Evolutionary conservation across 2,797 vertebrate genomes (phyloP).

Genomic region (Craterocephalus amniculus): DNA sequence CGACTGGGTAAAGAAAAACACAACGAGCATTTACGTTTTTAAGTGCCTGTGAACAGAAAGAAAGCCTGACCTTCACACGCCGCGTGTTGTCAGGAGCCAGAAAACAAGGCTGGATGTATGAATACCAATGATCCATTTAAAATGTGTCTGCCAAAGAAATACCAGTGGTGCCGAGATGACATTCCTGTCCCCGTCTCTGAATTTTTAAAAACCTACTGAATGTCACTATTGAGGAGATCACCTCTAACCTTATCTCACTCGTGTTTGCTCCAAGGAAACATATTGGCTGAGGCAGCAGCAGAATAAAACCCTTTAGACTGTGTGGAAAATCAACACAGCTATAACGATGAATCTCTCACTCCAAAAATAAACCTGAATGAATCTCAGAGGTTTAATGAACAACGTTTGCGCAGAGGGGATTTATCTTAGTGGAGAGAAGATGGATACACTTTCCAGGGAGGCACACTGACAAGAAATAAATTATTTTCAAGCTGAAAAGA

Average conservation of each 20-base stretch:
- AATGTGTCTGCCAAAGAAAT: constrained; percentile 51
- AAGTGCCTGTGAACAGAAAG: constrained; percentile 30
- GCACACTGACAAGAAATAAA: constrained; percentile 56
- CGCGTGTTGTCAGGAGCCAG: constrained; percentile 33
- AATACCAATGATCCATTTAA: constrained; percentile 57
- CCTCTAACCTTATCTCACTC: constrained; percentile 47
- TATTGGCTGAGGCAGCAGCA: constrained; percentile 29
- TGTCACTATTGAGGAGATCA: constrained; percentile 37
- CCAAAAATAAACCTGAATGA: constrained; percentile 71
- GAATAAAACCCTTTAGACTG: constrained; percentile 50
- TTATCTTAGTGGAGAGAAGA: constrained; percentile 64
- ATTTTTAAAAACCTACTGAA: constrained; percentile 38
- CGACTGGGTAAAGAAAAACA: constrained; percentile 23
- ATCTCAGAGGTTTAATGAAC: constrained; percentile 66
- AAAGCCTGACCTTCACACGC: constrained; percentile 56
- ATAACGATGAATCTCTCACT: constrained; percentile 38
- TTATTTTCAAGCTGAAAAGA: constrained; percentile 54
- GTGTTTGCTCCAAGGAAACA: constrained; percentile 49
- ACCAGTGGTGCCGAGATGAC: constrained; percentile 23
- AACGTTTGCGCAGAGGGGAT: constrained; percentile 48
- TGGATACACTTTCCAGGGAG: constrained; percentile 62
- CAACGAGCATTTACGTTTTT: constrained; percentile 21
- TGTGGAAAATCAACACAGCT: constrained; percentile 50
- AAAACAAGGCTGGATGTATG: constrained; percentile 44
- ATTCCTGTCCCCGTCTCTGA: constrained; percentile 23